Conservation (phyloP, 2,888 invertebrate genomes). For the Plutella xylostella region DNA sequence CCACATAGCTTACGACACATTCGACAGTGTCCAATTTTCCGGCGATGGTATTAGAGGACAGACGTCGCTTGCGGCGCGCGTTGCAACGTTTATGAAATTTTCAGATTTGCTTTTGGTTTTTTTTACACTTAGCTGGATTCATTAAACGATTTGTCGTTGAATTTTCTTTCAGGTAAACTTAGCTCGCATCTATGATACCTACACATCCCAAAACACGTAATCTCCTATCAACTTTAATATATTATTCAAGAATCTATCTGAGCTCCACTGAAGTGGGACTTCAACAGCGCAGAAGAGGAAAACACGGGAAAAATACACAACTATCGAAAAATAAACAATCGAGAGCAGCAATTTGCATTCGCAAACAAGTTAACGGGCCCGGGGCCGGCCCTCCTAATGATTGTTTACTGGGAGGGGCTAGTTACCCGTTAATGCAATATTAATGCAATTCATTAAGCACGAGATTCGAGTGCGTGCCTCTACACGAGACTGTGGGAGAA, state of each 20-base stretch:
- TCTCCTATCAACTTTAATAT: too few species aligned
- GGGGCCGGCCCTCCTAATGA: conserved; percentile 46
- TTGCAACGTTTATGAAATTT: too few species aligned
- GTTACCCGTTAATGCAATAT: conserved; percentile 67
- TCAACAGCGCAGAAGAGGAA: too few species aligned
- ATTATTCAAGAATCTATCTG: too few species aligned
- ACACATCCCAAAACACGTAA: too few species aligned
- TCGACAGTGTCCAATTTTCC: conserved; percentile 63
- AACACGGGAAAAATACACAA: too few species aligned
- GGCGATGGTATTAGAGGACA: conserved; percentile 27
- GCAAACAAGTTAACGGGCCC: conserved; percentile 61
- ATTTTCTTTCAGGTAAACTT: too few species aligned
- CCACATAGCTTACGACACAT: background rate
- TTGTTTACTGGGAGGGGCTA: conserved; percentile 60
- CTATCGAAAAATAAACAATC: conserved; percentile 8
- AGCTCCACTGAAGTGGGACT: too few species aligned
- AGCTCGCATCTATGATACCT: too few species aligned
- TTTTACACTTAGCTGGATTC: too few species aligned
- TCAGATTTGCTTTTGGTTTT: too few species aligned
- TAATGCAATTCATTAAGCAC: conserved; percentile 71
- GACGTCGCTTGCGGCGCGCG: background rate
- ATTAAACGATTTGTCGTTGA: too few species aligned
- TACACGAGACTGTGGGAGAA: background rate
- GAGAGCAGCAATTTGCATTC: conserved; percentile 54
- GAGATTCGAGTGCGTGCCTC: conserved; percentile 39